phyloP scores from a whole-genome alignment of 2,888 invertebrate species.

The Synanthedon formicaeformis region DNA sequence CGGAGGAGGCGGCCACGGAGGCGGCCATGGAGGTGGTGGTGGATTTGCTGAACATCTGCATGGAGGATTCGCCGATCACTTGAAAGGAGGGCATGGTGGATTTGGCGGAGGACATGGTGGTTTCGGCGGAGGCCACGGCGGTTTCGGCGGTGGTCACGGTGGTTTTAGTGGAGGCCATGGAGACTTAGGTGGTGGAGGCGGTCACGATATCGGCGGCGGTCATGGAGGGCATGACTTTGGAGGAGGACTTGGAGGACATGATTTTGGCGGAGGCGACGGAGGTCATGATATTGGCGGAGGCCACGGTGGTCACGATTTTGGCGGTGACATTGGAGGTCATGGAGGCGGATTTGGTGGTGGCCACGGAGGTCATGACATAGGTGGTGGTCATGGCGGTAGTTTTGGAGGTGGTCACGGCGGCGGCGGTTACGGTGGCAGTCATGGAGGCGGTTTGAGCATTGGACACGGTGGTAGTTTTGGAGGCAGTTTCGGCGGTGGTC shows the following conservation, averaged over 20 bases:
- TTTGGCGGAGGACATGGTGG: conserved; percentile 11
- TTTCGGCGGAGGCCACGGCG: conserved; percentile 11
- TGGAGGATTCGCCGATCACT: conserved; percentile 39
- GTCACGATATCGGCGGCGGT: conserved; percentile 19
- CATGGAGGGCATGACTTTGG: conserved; percentile 19
- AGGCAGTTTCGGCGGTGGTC: conserved; percentile 13
- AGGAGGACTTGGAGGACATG: conserved; percentile 17
- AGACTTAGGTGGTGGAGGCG: conserved; percentile 7
- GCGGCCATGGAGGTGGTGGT: conserved; percentile 23
- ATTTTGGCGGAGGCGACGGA: conserved; percentile 8
- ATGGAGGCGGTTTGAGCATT: conserved; percentile 15
- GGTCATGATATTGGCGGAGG: conserved; percentile 5
- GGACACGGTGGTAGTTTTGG: conserved; percentile 13
- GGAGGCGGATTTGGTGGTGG: conserved; percentile 14
- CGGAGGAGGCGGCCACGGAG: conserved; percentile 32
- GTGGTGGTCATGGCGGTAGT: conserved; percentile 15
- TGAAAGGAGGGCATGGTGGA: conserved; percentile 18
- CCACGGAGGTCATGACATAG: conserved; percentile 16
- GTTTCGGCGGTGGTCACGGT: conserved; percentile 13
- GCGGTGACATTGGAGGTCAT: conserved; percentile 11
- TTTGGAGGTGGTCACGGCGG: conserved; percentile 17
- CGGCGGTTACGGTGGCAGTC: conserved; percentile 15
- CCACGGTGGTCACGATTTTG: conserved; percentile 8
- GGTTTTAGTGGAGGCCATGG: conserved; percentile 11
- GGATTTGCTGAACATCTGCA: conserved; percentile 32